Evolutionary conservation across 2,888 invertebrate species (phyloP).

Genomic region (Pachydiplax longipennis): DNA sequence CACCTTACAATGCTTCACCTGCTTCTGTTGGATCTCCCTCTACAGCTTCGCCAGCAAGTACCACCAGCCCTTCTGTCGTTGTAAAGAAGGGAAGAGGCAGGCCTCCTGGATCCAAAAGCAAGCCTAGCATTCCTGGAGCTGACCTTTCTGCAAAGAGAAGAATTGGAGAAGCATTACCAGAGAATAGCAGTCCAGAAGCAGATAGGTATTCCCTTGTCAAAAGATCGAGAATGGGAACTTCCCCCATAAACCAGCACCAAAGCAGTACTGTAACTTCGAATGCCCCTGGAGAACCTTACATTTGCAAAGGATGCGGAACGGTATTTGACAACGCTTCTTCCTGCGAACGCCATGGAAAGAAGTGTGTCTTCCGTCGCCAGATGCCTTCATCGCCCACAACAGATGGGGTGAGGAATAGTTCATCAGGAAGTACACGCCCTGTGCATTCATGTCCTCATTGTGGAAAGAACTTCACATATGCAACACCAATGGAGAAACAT

Average conservation of each 20-base stretch:
- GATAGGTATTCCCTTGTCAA: neutral
- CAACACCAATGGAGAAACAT: conserved; percentile 45
- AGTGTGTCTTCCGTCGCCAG: conserved; percentile 47
- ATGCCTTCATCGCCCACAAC: neutral
- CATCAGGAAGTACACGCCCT: neutral
- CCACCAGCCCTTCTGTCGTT: neutral
- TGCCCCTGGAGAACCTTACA: conserved; percentile 45
- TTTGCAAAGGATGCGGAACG: conserved; percentile 49
- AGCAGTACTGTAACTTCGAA: neutral
- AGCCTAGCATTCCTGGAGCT: neutral
- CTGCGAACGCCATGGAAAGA: conserved; percentile 48
- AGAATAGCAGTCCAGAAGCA: neutral
- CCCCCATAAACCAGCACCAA: conserved; percentile 6
- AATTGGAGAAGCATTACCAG: neutral
- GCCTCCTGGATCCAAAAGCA: conserved; percentile 20
- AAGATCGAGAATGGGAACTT: neutral
- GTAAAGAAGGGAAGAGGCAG: conserved; percentile 14
- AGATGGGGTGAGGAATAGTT: neutral
- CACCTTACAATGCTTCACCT: neutral
- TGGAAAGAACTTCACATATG: conserved; percentile 35
- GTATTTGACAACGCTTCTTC: conserved; percentile 49
- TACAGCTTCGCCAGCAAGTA: neutral
- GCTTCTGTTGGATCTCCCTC: neutral
- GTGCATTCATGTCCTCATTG: conserved; percentile 44
- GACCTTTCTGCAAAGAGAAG: conserved; percentile 2